A percentile compares a stretch with the other conserved stretches of the same genome.
phyloP scores from a whole-genome alignment of 2,113 vertebrate genomes.

The Typhlomys cinereus region DNA sequence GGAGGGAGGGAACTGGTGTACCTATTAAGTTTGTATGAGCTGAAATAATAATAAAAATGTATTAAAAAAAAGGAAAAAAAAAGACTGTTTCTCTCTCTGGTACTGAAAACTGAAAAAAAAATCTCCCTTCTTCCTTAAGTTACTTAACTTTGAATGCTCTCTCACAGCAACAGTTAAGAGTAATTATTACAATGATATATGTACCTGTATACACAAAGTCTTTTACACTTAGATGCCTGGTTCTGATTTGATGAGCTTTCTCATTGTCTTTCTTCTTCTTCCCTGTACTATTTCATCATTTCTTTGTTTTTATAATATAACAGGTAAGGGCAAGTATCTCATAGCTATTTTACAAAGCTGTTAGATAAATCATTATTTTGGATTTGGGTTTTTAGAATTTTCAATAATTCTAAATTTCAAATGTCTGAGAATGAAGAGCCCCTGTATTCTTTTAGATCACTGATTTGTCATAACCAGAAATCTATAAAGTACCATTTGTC shows the following conservation, averaged over 20 bases:
- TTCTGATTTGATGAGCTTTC: background rate
- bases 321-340: background rate
- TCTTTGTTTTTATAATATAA: background rate
- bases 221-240: background rate
- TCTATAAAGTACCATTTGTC: background rate
- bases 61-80: too few relatives aligned
- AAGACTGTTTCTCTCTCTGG: too few relatives aligned
- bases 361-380: background rate
- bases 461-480: background rate
- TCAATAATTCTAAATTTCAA: background rate
- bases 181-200: too few relatives aligned
- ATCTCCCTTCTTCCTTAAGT: too few relatives aligned
- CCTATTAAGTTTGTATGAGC: too few relatives aligned
- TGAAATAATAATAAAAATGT: too few relatives aligned
- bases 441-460: background rate
- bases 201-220: background rate
- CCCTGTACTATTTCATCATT: background rate
- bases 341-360: background rate
- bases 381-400: background rate
- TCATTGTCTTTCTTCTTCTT: background rate
- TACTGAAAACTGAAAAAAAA: too few relatives aligned
- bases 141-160: too few relatives aligned
- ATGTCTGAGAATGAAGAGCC: background rate
- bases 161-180: too few relatives aligned
- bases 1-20: too few relatives aligned